Evolutionary conservation across 2,888 invertebrate species (phyloP), one percentile per base, ranked within the genome.

Genomic region (Cataglyphis cursor): DNA sequence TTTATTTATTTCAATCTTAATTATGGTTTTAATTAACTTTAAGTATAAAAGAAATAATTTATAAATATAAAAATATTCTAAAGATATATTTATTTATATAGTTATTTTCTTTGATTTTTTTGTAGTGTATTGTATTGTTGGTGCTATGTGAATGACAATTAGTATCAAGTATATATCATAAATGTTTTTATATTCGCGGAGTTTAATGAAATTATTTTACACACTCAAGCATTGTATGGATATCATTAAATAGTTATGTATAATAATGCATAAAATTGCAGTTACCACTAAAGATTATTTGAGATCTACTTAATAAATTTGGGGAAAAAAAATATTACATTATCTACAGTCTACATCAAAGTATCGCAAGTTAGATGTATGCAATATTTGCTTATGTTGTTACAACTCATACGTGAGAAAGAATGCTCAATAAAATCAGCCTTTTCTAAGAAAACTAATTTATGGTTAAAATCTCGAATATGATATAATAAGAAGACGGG

Each of bases 241-340:
- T n/a, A 75, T 75, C 18, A 21, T 44, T 44, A 44, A 12, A 28
- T n/a, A 59, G 38, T 12, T 59, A 54, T 54, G 38, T 81, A 24
- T 76, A 74, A 70, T 75, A 41, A 82, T 21, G 9, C 44, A 57
- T 65, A 64, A 59, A n/a, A 66, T 87, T 78, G n/a, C 41, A 72
- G 31, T 82, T 85, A 62, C 48, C 66, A 62, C 24, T 72, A 70
- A 81, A 59, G 28, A 59, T 51, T 6, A 65, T 44, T 85, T 84
- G 31, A 75, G 54, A 81, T 73, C 41, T 44, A 5, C n/a, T 64
- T 51, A 18, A 81, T 28, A 75, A 75, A 2, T 21, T 38, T 35
- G 24, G n/a, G n/a, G 41, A 48, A 48, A 35, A 6, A 64, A 18
- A 6, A 54, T 21, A 18, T 65, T 24, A 15, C 24, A 54, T 54